A percentile compares a stretch with the other conserved stretches of the same genome.
phyloP scores from a whole-genome alignment of 2,888 invertebrate species.

The Stegophylla sp. region DNA sequence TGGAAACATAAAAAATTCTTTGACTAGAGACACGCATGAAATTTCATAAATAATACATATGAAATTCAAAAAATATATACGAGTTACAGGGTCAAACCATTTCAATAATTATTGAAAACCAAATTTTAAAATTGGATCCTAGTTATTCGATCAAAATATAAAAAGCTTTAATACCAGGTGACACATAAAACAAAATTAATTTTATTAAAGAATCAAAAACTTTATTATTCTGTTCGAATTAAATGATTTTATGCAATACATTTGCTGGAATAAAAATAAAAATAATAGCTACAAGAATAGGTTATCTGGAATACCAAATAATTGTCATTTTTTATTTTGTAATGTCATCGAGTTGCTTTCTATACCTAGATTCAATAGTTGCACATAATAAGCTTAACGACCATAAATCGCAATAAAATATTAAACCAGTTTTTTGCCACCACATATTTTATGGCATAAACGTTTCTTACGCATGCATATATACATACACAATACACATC shows the following conservation, averaged over 20 bases:
- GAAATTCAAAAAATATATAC: no score
- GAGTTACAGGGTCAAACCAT: no score
- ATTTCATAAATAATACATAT: no score
- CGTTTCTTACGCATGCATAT: no score
- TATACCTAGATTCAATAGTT: constrained; percentile 5
- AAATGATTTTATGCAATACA: background rate
- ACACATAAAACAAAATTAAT: no score
- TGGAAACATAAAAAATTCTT: no score
- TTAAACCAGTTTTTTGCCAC: constrained; percentile 49
- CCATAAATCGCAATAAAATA: constrained; percentile 42
- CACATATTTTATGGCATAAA: background rate
- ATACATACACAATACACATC: background rate
- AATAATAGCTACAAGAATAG: background rate
- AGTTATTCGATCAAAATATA: no score
- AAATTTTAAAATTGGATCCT: no score
- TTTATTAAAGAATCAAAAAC: no score
- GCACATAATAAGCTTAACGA: background rate
- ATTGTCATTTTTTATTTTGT: constrained; percentile 25
- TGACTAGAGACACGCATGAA: no score
- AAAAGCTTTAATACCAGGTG: no score
- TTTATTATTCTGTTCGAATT: background rate
- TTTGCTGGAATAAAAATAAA: background rate
- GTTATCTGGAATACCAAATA: background rate
- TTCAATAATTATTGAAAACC: no score
- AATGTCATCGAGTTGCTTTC: constrained; percentile 40